phyloP scores from a whole-genome alignment of 2,888 invertebrate species.

The Andrena marginata region DNA sequence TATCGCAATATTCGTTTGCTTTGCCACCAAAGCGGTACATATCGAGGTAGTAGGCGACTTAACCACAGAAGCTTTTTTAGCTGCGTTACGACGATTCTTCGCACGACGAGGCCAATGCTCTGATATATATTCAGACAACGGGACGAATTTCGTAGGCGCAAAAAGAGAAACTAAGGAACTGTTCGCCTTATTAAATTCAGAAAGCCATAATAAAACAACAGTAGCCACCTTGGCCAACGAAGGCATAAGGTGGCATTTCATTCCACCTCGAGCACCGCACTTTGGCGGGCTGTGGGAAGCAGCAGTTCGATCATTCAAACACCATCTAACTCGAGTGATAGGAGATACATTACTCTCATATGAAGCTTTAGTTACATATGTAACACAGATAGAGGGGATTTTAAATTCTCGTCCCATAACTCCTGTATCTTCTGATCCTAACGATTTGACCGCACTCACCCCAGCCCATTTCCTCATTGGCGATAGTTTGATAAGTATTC shows the following conservation, averaged over 20 bases:
- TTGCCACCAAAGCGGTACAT: slow-evolving; percentile 7
- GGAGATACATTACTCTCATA: no score
- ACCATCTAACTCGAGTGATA: not conserved
- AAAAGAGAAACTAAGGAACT: not conserved
- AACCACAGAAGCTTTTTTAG: not conserved
- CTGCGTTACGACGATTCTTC: slow-evolving; percentile 10
- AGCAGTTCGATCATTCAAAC: not conserved
- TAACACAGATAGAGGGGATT: no score
- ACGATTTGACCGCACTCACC: not conserved
- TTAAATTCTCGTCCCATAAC: not conserved
- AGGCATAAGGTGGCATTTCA: not conserved
- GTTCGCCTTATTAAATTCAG: no score
- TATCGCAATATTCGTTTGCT: slow-evolving; percentile 9
- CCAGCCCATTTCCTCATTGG: not conserved
- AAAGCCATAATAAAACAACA: not conserved
- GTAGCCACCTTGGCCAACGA: not conserved
- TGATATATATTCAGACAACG: slow-evolving; percentile 12
- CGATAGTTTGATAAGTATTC: not conserved
- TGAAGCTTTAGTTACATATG: no score
- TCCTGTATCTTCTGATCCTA: not conserved
- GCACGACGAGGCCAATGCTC: not conserved
- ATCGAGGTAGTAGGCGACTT: slow-evolving; percentile 12
- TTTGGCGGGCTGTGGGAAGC: not conserved
- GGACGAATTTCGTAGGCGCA: not conserved
- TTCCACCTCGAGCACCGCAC: not conserved